Base-by-base conservation (phyloP, 1,140 invertebrate genomes). In the Cardiocondyla obscurior region DNA sequence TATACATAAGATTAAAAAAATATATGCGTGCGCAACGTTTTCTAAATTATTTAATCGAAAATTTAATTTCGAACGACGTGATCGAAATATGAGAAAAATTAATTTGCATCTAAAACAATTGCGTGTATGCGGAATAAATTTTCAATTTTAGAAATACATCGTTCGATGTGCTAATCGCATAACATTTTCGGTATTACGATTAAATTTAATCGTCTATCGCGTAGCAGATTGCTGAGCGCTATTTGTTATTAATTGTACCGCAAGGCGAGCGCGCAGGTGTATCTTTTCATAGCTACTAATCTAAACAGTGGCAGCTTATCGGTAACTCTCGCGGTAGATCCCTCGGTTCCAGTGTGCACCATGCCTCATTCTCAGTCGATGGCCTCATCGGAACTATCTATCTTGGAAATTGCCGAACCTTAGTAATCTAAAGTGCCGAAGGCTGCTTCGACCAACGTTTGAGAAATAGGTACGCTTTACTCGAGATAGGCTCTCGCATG, bases 401-500 rank as follows among this genome's bases (percentile, higher is more conserved):
- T 85, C 83, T 85, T 85, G 60, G 62, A 77, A 84, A 85, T 74
- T 84, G 70, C 69, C 70, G 33, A 76, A 84, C 42, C 81, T 58
- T 64, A 44, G 82, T 77, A 85, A 85, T 85, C 83, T 85, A 85
- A 85, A 85, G 81, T 77, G 82, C 83, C 83, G 46, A 85, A 77
- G 83, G 70, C 70, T 58, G 65, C 55, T 36, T 69, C 74, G 62
- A 53, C 62, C 46, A 79, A 69, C 33, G 22, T 69, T 60, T 79
- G 74, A 69, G 74, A 55, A 69, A 79, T 79, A 67, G 62, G 62
- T 42, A 79, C 25, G 46, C 46, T 69, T 79, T 79, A 79, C 12
- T 3, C 46, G 46, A 69, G 74, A 79, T 79, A 79, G 74, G 33
- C 62, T 79, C 42, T 49, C 19, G 22, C 19, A 8, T 51, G 28